phyloP scores from a whole-genome alignment of 2,113 vertebrate species.

The Tricholaema leucomelas region DNA sequence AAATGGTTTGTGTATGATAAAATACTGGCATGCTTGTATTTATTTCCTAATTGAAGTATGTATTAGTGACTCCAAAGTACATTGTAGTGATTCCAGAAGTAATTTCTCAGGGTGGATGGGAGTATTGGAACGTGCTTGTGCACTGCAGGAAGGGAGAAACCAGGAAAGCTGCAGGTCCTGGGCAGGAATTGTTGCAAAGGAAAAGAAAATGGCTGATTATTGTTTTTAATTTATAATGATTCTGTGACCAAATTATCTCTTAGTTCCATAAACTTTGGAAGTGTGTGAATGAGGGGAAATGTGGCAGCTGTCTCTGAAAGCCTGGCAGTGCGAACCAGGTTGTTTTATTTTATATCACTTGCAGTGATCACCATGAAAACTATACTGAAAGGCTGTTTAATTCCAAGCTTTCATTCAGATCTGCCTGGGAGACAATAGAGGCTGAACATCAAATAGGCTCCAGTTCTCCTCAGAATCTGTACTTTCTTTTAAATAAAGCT shows the following conservation, averaged over 20 bases:
- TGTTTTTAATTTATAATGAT: background rate
- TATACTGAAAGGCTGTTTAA: background rate
- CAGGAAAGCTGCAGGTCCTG: background rate
- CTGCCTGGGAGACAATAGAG: slow-evolving; percentile 62
- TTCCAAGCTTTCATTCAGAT: slow-evolving; percentile 56
- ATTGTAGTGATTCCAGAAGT: background rate
- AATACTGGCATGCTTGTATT: background rate
- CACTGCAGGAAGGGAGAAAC: background rate
- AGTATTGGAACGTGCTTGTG: background rate
- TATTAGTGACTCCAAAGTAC: background rate
- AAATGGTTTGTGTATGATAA: background rate
- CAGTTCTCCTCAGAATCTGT: slow-evolving; percentile 36
- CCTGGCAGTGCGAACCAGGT: background rate
- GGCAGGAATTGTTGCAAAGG: background rate
- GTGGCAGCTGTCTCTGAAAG: background rate
- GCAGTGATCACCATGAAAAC: slow-evolving; percentile 28
- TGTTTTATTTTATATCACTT: slow-evolving; percentile 30
- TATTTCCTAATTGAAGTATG: background rate
- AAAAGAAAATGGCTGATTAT: background rate
- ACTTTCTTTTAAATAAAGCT: slow-evolving; percentile 4
- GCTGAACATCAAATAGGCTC: slow-evolving; percentile 65
- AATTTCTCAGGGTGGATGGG: background rate
- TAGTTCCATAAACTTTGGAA: background rate
- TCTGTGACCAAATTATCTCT: background rate
- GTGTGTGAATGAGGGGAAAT: background rate